Evolutionary conservation across 2,888 invertebrate genomes (phyloP), one percentile per base, ranked within the genome.

Genomic region (Pseudococcus jackbeardsleyi): DNA sequence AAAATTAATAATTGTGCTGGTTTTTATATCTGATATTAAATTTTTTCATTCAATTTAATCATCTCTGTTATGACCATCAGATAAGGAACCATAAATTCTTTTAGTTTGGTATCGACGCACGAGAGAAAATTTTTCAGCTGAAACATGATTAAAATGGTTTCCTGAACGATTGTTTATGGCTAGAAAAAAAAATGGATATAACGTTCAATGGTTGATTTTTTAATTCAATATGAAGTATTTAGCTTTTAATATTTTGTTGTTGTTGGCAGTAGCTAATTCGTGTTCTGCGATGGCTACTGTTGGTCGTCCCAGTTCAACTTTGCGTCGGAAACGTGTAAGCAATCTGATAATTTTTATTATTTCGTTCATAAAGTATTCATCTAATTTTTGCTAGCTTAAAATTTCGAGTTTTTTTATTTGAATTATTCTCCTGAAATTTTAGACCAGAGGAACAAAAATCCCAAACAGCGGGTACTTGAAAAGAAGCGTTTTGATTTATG

Each of bases 31-130:
- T 0, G 12, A 68, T 26, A 68, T 68, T 68, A 26, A 68, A 68
- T 68, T 26, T 68, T 68, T n/a, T 68, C 68, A 12, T 68, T 12
- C 68, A 22, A 68, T 68, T 68, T 68, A 68, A 68, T 68, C 68
- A 68, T 26, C 26, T 68, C 26, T 3, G 26, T 68, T 12, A 11
- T 12, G 9, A 26, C 12, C 68, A 12, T 22, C 9, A 26, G 68
- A 68, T 68, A 68, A 68, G 26, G 1, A 68, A 26, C 9, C 9
- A 4, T 22, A 68, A 22, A 68, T 68, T 68, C 26, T 68, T 68
- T 68, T 19, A 11, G 64, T 19, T 12, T 3, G 26, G 26, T 68
- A 26, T 68, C 26, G 26, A 68, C 22, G 7, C 26, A 0, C 12
- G 26, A 68, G 0, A 68, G 68, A 3, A 5, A 54, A 68, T 26